phyloP scores from a whole-genome alignment of 2,113 vertebrate species.

The Hassar affinis region DNA sequence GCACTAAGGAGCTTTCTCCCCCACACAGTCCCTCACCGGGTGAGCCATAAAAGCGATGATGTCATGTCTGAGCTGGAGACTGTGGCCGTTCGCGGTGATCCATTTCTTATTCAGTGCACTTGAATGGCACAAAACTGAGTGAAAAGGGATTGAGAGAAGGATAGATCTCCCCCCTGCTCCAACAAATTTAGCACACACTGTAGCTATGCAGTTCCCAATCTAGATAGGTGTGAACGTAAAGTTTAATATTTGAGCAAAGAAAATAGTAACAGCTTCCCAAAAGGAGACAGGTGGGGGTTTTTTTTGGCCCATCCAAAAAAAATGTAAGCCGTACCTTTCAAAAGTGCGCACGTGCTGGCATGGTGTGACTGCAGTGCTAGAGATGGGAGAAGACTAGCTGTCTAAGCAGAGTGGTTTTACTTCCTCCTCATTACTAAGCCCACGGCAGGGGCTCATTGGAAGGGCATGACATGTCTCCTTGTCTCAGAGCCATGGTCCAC shows the following conservation, averaged over 20 bases:
- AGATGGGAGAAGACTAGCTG: neutral
- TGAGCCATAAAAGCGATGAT: slow-evolving; percentile 66
- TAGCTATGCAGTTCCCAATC: slow-evolving; percentile 1
- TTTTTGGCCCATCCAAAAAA: neutral
- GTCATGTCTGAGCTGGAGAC: slow-evolving; percentile 70
- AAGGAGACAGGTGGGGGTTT: slow-evolving; percentile 8
- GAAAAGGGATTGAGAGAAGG: slow-evolving; percentile 42
- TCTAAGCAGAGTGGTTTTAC: slow-evolving; percentile 44
- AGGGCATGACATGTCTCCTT: slow-evolving; percentile 35
- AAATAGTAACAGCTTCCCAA: neutral
- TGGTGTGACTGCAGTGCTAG: neutral
- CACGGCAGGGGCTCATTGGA: slow-evolving; percentile 25
- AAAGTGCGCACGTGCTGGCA: neutral
- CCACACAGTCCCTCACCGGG: slow-evolving; percentile 56
- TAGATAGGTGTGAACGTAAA: slow-evolving; percentile 26
- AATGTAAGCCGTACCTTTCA: neutral
- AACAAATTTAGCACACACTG: slow-evolving; percentile 12
- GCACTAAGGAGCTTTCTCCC: slow-evolving; percentile 48
- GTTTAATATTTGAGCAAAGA: neutral
- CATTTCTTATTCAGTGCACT: slow-evolving; percentile 64
- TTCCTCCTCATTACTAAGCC: slow-evolving; percentile 41
- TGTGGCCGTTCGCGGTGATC: slow-evolving; percentile 61
- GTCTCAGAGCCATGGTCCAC: slow-evolving; percentile 47
- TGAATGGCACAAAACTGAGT: slow-evolving; percentile 52
- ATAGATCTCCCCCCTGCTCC: slow-evolving; percentile 3